phyloP scores from a whole-genome alignment of 2,797 vertebrate genomes.

The Neoniphon sammara region DNA sequence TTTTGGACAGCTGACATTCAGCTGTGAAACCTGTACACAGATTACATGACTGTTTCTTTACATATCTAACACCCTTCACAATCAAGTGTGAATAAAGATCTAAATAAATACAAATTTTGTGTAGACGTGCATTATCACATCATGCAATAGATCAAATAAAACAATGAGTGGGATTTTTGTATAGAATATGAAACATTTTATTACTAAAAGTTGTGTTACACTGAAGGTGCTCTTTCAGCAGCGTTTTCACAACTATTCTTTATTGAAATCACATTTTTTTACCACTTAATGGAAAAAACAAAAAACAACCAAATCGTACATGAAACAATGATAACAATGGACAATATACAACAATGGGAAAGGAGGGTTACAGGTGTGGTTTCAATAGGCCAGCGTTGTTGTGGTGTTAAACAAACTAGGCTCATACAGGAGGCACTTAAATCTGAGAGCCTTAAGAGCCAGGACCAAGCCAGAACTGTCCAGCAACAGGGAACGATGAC shows the following conservation, averaged over 20 bases:
- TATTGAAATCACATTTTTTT: slow-evolving; percentile 80
- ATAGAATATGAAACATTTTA: slow-evolving; percentile 84
- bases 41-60: neutral
- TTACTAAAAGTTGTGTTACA: slow-evolving; percentile 83
- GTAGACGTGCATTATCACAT: neutral
- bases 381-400: slow-evolving; percentile 57
- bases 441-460: slow-evolving; percentile 77
- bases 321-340: slow-evolving; percentile 71
- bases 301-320: slow-evolving; percentile 67
- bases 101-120: neutral
- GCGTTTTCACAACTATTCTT: slow-evolving; percentile 79
- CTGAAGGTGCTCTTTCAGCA: slow-evolving; percentile 76
- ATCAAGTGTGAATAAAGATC: neutral
- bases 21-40: slow-evolving; percentile 2
- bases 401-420: slow-evolving; percentile 67
- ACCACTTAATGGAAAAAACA: slow-evolving; percentile 66
- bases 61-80: neutral
- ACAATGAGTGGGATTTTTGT: slow-evolving; percentile 33
- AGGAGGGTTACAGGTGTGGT: slow-evolving; percentile 57
- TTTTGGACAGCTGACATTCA: slow-evolving; percentile 3
- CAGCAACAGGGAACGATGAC: slow-evolving; percentile 52
- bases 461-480: slow-evolving; percentile 49
- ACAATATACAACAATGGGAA: slow-evolving; percentile 77
- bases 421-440: slow-evolving; percentile 82
- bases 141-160: slow-evolving; percentile 43